Evolutionary conservation across 2,888 invertebrate species (phyloP), one percentile per base, ranked within the genome.

Genomic region (Acronicta alni): DNA sequence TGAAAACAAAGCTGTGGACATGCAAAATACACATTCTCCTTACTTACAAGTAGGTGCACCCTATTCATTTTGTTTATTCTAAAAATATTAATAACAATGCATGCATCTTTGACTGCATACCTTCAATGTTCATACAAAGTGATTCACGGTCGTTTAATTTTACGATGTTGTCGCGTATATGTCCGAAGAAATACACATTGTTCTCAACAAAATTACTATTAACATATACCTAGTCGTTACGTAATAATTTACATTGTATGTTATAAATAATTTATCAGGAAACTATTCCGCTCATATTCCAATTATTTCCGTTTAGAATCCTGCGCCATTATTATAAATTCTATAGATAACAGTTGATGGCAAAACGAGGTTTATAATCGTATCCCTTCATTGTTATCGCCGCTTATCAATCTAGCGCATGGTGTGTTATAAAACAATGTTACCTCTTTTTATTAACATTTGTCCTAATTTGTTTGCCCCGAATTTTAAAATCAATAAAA

Each of bases 11-110:
- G 98, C 98, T 0, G 98, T 98, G 10, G 99, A 99, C 84, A 99
- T 99, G 98, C 98, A 99, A 95, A 98, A 98, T 76, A 98, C 98
- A 0, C 96, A 98, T 79, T 98, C 98, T 0, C 98, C 98, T 0
- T 98, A 97, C 83, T 95, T 99, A 39, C 96, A 97, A 88, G 93
- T 93, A 79, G 30, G 56, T 55, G 39, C 10, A 30, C 9, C 26
- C 10, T 30, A 30, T 30, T 30, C 0, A 10, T 3, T 12, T 30
- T 12, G 12, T 30, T 26, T 23, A 23, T 7, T n/a, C n/a, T n/a
- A 23, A 23, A 23, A 23, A 23, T 23, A 23, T 23, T 4, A 1
- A 7, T 23, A 1, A 23, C 23, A 23, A 23, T 23, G 23, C 23
- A 23, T 23, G 23, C n/a, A n/a, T n/a, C n/a, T n/a, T n/a, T 7